These are phyloP conservation scores for Cynodonichthys magdalenae DNA, from an alignment of 2,797 vertebrate species.

Conservation along the genomic window DNA sequence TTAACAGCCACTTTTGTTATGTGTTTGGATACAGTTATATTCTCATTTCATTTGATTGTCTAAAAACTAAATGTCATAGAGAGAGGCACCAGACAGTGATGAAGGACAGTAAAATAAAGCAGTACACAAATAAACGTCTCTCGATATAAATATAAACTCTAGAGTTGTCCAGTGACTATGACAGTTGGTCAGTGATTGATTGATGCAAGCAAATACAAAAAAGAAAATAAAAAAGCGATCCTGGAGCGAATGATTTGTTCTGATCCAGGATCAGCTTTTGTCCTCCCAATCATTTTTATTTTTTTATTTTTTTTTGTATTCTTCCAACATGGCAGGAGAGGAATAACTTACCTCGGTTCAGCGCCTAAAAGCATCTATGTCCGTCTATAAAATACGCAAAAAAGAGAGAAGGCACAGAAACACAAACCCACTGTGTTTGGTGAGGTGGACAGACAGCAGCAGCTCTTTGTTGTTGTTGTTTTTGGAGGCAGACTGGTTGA, in stretches of 20 bases:
- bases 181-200: conserved; percentile 58
- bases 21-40: conserved; percentile 43
- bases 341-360: conserved; percentile 49
- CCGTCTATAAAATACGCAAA: conserved; percentile 75
- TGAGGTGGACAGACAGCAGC: conserved; percentile 68
- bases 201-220: conserved; percentile 70
- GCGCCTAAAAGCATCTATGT: conserved; percentile 57
- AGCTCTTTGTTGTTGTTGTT: conserved; percentile 32
- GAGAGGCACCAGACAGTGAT: conserved; percentile 79
- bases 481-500: conserved; percentile 43
- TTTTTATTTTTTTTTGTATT: neutral
- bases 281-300: conserved; percentile 19
- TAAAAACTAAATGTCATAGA: conserved; percentile 72
- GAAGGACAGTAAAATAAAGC: conserved; percentile 56
- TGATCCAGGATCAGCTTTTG: conserved; percentile 32
- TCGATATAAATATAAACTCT: conserved; percentile 82
- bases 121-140: conserved; percentile 72
- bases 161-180: conserved; percentile 58
- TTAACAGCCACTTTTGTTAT: conserved; percentile 50
- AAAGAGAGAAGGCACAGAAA: conserved; percentile 85
- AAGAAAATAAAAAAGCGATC: conserved; percentile 37
- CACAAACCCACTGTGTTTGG: conserved; percentile 71
- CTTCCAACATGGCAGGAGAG: conserved; percentile 39
- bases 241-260: conserved; percentile 39
- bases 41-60: conserved; percentile 79